Conservation (phyloP, 2,888 invertebrate species). For the Phyllotreta cruciferae region DNA sequence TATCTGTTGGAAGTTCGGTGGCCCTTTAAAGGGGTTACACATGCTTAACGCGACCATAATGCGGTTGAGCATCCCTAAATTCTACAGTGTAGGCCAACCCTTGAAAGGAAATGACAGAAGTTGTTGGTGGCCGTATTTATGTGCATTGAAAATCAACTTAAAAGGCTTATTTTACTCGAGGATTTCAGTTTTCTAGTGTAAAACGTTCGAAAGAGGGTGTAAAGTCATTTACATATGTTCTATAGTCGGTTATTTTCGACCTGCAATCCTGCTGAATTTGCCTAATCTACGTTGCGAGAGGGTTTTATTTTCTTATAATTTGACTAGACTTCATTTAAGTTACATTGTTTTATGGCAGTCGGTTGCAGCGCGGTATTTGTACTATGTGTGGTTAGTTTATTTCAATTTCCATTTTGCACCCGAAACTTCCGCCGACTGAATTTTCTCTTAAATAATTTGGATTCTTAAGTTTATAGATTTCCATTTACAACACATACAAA, state of each 20-base stretch:
- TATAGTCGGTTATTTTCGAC: slow-evolving; percentile 30
- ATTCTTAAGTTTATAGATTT: no score
- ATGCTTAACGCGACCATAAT: slow-evolving; percentile 13
- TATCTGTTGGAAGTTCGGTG: not conserved
- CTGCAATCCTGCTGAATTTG: slow-evolving; percentile 33
- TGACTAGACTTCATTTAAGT: slow-evolving; percentile 28
- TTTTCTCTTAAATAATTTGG: not conserved
- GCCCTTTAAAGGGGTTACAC: slow-evolving; percentile 23
- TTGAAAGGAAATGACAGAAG: slow-evolving; percentile 28
- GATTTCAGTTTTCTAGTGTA: slow-evolving; percentile 14
- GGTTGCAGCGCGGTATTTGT: slow-evolving; percentile 11
- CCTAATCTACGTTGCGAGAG: slow-evolving; percentile 31
- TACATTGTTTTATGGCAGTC: slow-evolving; percentile 22
- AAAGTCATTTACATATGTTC: slow-evolving; percentile 37
- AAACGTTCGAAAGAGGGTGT: slow-evolving; percentile 27
- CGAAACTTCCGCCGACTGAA: slow-evolving; percentile 8
- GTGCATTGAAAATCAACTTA: slow-evolving; percentile 23
- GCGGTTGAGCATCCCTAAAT: slow-evolving; percentile 20
- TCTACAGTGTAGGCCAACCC: slow-evolving; percentile 15
- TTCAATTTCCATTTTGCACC: slow-evolving; percentile 19
- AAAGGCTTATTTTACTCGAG: slow-evolving; percentile 21
- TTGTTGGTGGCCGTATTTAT: slow-evolving; percentile 25
- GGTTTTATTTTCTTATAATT: slow-evolving; percentile 25
- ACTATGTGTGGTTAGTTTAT: slow-evolving; percentile 23
- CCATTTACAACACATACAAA: no score